A percentile compares a stretch with the other conserved stretches of the same genome.
These are phyloP conservation scores for Drosophila auraria DNA, from an alignment of 1,140 invertebrate species.

Conservation along the genomic window DNA sequence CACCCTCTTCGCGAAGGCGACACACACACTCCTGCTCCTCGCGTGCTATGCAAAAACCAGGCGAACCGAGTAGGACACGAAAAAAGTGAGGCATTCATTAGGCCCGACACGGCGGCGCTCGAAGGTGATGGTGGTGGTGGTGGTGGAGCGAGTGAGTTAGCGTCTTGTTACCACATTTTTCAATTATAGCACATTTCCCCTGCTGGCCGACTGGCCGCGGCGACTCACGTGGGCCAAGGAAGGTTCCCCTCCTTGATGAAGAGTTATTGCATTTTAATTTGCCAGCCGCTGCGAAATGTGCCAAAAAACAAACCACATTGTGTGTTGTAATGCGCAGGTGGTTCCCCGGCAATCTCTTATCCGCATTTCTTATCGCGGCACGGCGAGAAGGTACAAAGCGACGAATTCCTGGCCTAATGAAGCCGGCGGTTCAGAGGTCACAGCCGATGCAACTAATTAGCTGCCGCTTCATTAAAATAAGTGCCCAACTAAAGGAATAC, in stretches of 20 bases:
- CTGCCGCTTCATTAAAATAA: slow-evolving; percentile 70
- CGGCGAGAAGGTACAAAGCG: slow-evolving; percentile 29
- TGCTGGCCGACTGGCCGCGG: slow-evolving; percentile 22
- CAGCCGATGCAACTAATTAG: slow-evolving; percentile 69
- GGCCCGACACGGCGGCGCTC: slow-evolving; percentile 57
- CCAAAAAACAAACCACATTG: slow-evolving; percentile 40
- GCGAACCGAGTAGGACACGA: slow-evolving; percentile 37
- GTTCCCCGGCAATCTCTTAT: slow-evolving; percentile 27
- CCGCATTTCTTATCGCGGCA: slow-evolving; percentile 54
- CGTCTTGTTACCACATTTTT: slow-evolving; percentile 84
- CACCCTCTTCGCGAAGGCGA: slow-evolving; percentile 55
- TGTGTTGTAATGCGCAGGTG: slow-evolving; percentile 58
- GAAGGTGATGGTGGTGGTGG: not conserved
- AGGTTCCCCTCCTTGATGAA: slow-evolving; percentile 64
- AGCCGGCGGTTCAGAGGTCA: slow-evolving; percentile 74
- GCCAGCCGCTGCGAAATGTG: slow-evolving; percentile 55
- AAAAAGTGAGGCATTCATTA: slow-evolving; percentile 79
- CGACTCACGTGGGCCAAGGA: slow-evolving; percentile 32
- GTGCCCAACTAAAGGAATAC: slow-evolving; percentile 42
- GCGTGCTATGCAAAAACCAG: slow-evolving; percentile 54
- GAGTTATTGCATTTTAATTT: slow-evolving; percentile 85
- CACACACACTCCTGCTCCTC: slow-evolving; percentile 37
- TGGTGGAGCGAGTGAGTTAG: slow-evolving; percentile 29
- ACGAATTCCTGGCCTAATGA: slow-evolving; percentile 68
- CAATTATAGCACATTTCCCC: slow-evolving; percentile 82